Evolutionary conservation across 2,797 vertebrate genomes (phyloP).

Genomic region (Mallotus villosus): DNA sequence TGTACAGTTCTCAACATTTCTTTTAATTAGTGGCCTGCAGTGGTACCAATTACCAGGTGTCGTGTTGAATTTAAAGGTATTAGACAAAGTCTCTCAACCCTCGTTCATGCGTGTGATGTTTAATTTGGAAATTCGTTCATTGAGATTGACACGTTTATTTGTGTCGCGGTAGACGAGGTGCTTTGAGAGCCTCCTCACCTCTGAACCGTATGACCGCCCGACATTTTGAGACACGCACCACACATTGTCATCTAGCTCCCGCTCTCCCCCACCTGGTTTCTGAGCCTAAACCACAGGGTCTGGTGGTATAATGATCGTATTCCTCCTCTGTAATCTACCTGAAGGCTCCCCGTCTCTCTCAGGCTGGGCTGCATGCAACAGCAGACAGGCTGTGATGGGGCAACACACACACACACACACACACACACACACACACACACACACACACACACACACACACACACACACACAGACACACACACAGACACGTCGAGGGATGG

Average conservation of each 20-base stretch:
- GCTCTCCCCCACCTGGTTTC: constrained; percentile 73
- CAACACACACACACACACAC: constrained; percentile 11
- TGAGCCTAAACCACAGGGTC: constrained; percentile 72
- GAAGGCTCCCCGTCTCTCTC: constrained; percentile 65
- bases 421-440: constrained; percentile 7
- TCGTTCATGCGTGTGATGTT: no score
- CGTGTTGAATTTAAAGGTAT: no score
- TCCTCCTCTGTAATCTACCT: constrained; percentile 79
- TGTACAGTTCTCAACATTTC: not conserved
- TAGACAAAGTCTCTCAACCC: no score
- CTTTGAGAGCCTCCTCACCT: constrained; percentile 41
- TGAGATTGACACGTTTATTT: no score
- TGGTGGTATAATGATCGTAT: constrained; percentile 72
- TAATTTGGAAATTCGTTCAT: no score
- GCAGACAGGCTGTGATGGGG: not conserved
- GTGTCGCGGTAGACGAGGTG: not conserved
- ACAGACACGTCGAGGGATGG: constrained; percentile 37
- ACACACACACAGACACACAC: constrained; percentile 11
- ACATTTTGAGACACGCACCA: constrained; percentile 35
- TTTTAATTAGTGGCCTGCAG: no score
- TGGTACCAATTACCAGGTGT: no score
- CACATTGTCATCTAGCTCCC: constrained; percentile 67
- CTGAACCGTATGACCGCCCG: constrained; percentile 67
- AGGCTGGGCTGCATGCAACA: constrained; percentile 41
- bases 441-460: constrained; percentile 6